These are phyloP conservation scores for Sylvicola cinctus DNA, from an alignment of 2,888 invertebrate species.

Conservation along the genomic window DNA sequence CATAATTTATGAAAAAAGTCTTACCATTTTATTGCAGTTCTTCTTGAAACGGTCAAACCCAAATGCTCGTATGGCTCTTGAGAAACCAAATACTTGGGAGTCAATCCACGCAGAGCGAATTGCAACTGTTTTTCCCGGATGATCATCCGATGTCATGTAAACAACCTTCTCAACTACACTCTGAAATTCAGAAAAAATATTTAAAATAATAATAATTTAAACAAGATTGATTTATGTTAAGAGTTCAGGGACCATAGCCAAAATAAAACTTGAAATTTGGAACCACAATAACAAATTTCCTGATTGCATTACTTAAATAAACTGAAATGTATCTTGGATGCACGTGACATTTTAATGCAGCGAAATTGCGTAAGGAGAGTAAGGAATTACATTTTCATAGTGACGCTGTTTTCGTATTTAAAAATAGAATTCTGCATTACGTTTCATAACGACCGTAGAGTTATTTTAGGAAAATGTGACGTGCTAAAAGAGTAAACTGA, in stretches of 20 bases:
- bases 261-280: too few relatives aligned
- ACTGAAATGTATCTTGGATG: too few relatives aligned
- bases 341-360: too few relatives aligned
- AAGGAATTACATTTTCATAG: too few relatives aligned
- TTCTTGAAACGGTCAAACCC: constrained; percentile 77
- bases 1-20: constrained; percentile 4
- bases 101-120: constrained; percentile 73
- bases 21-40: constrained; percentile 62
- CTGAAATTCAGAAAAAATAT: constrained; percentile 27
- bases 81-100: constrained; percentile 73
- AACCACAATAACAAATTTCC: constrained; percentile 1
- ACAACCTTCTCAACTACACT: constrained; percentile 78
- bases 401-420: too few relatives aligned
- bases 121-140: constrained; percentile 53
- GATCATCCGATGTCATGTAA: constrained; percentile 49
- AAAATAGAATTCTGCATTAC: too few relatives aligned
- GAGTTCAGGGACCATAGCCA: too few relatives aligned
- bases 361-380: too few relatives aligned
- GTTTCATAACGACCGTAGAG: too few relatives aligned
- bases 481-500: too few relatives aligned
- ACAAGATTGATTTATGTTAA: constrained; percentile 3
- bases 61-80: constrained; percentile 71
- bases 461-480: too few relatives aligned
- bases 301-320: too few relatives aligned
- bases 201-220: constrained; percentile 5